Evolutionary conservation across 2,113 vertebrate species (phyloP).

Genomic region (Pavo muticus): DNA sequence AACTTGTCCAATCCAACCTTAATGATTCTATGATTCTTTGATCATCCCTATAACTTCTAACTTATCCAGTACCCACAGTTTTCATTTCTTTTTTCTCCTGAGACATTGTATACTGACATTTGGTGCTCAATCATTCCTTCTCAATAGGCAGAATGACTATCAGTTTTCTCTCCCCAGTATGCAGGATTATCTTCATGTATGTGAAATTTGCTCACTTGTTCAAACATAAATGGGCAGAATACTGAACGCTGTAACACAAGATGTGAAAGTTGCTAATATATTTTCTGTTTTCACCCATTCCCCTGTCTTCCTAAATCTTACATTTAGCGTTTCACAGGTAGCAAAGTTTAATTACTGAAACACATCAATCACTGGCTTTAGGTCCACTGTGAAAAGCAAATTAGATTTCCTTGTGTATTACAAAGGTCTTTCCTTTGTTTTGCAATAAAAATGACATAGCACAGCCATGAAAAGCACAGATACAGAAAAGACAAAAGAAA

Average conservation of each 20-base stretch:
- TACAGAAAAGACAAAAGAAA: conserved; percentile 1
- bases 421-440: conserved; percentile 48
- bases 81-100: conserved; percentile 7
- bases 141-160: background rate
- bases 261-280: background rate
- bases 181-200: background rate
- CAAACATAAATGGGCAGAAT: background rate
- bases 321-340: conserved; percentile 20
- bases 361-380: conserved; percentile 52
- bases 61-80: background rate
- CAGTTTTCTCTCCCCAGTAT: background rate
- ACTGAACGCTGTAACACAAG: background rate
- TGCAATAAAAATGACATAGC: conserved; percentile 39
- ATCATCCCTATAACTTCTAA: background rate
- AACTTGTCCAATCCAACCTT: background rate
- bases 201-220: conserved; percentile 17
- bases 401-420: conserved; percentile 41
- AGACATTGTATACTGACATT: background rate
- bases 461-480: background rate
- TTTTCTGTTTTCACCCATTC: conserved; percentile 42
- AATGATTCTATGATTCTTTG: too few relatives aligned
- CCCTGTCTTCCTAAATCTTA: conserved; percentile 30
- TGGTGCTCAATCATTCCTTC: background rate
- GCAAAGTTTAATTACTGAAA: conserved; percentile 67
- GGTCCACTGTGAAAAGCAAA: conserved; percentile 57